A percentile compares a stretch with the other conserved stretches of the same genome.
phyloP scores from a whole-genome alignment of 2,113 vertebrate species.

The rabbit (Oryctolagus cuniculus) region mOryCun1.1 NC_091450.1:65779001-65779500 shows the following conservation, averaged over 20 bases:
- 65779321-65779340: not conserved
- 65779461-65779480: no score
- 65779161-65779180: constrained; percentile 92
- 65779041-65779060: constrained; percentile 92
- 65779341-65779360: no score
- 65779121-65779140: constrained; percentile 97
- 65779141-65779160: constrained; percentile 94
- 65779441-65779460: no score
- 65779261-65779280: not conserved
- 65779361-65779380: no score
- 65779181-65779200: not conserved
- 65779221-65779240: not conserved
- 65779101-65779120: constrained; percentile 96
- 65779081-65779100: constrained; percentile 96
- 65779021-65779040: constrained; percentile 75
- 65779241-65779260: no score
- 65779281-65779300: not conserved
- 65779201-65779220: not conserved
- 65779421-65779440: no score
- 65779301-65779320: not conserved
- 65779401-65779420: no score
- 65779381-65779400: no score
- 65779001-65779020: constrained; percentile 67
- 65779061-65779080: constrained; percentile 97
- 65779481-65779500: no score